A percentile compares a stretch with the other conserved stretches of the same genome.
phyloP scores from a whole-genome alignment of 2,113 vertebrate species.

The Poeciliopsis occidentalis region DNA sequence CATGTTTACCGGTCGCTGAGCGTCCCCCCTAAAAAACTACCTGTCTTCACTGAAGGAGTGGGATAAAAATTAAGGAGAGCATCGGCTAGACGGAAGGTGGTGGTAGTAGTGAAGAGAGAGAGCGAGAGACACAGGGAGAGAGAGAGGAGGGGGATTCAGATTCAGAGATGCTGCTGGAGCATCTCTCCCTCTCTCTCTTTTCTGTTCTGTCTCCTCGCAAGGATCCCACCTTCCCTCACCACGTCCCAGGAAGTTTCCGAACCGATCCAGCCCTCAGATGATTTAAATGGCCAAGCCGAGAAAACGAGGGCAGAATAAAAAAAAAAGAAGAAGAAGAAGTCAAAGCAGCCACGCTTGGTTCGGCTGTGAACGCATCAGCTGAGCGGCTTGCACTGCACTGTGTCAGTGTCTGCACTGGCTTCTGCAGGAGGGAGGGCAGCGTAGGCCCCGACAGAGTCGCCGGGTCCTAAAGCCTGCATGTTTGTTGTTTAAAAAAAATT shows the following conservation, averaged over 20 bases:
- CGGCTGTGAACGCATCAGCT: slow-evolving; percentile 76
- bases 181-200: slow-evolving; percentile 38
- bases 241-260: neutral
- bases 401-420: slow-evolving; percentile 84
- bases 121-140: neutral
- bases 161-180: slow-evolving; percentile 55
- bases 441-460: slow-evolving; percentile 59
- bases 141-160: slow-evolving; percentile 8
- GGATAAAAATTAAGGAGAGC: slow-evolving; percentile 30
- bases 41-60: slow-evolving; percentile 27
- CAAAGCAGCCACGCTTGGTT: slow-evolving; percentile 11
- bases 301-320: neutral
- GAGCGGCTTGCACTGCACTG: slow-evolving; percentile 87
- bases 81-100: slow-evolving; percentile 46
- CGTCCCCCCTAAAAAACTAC: slow-evolving; percentile 1
- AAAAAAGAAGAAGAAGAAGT: neutral
- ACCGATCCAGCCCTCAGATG: slow-evolving; percentile 12
- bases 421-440: slow-evolving; percentile 69
- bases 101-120: slow-evolving; percentile 25
- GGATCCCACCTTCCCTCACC: slow-evolving; percentile 41
- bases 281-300: slow-evolving; percentile 13
- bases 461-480: slow-evolving; percentile 88
- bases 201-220: slow-evolving; percentile 50
- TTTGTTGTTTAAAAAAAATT: too few relatives aligned
- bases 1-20: slow-evolving; percentile 75